These are phyloP conservation scores for Melanostoma mellinum DNA, from an alignment of 2,888 invertebrate species.

Conservation along the genomic window DNA sequence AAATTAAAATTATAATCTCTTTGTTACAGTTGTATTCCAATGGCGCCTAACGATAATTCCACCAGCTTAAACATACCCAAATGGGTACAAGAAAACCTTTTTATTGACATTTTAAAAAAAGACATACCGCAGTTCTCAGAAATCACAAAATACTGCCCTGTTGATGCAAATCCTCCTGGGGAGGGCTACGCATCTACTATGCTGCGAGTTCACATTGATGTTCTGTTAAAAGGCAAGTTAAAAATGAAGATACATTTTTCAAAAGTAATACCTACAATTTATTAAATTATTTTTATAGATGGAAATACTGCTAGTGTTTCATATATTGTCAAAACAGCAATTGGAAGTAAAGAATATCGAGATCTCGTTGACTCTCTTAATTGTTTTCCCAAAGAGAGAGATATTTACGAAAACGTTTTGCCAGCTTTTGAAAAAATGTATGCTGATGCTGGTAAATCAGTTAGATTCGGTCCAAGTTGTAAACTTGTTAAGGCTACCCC, in stretches of 20 bases:
- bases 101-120: not conserved
- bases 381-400: slow-evolving; percentile 78
- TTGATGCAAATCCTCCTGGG: slow-evolving; percentile 77
- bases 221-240: slow-evolving; percentile 75
- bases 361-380: slow-evolving; percentile 7
- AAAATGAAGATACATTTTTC: slow-evolving; percentile 51
- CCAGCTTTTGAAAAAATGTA: slow-evolving; percentile 78
- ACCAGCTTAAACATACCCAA: slow-evolving; percentile 5
- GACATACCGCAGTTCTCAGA: slow-evolving; percentile 7
- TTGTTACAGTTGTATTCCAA: not conserved
- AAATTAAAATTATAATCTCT: not conserved
- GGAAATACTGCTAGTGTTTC: slow-evolving; percentile 74
- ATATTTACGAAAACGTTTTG: slow-evolving; percentile 77
- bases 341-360: slow-evolving; percentile 61
- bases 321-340: slow-evolving; percentile 77
- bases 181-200: slow-evolving; percentile 79
- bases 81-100: slow-evolving; percentile 12
- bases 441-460: slow-evolving; percentile 74
- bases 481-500: slow-evolving; percentile 2
- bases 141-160: not conserved
- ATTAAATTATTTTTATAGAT: too few species aligned
- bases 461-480: slow-evolving; percentile 76
- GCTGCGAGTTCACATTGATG: slow-evolving; percentile 76
- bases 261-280: too few species aligned
- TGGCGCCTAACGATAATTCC: not conserved